Conservation (phyloP, 1,140 invertebrate species). For the Acromyrmex echinatior region DNA sequence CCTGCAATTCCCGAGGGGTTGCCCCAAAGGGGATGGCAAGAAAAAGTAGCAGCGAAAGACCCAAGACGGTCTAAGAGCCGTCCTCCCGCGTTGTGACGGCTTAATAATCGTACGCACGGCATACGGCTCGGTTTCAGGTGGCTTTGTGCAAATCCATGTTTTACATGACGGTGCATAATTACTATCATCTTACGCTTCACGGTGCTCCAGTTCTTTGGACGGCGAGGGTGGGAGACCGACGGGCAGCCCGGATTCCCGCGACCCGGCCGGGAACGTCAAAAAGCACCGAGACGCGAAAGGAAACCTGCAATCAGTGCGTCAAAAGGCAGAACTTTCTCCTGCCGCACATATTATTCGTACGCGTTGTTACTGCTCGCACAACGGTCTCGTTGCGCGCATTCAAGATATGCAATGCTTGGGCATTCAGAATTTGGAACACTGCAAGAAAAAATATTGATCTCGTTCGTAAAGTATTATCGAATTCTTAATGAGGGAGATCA, state of each 20-base stretch:
- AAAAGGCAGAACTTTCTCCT: conserved; percentile 77
- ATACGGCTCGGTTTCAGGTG: conserved; percentile 56
- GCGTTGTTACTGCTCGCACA: conserved; percentile 38
- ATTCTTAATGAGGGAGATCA: conserved; percentile 5
- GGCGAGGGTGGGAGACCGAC: conserved; percentile 64
- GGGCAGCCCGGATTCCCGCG: conserved; percentile 43
- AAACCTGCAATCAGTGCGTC: conserved; percentile 80
- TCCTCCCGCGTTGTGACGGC: conserved; percentile 72
- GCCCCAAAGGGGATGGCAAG: conserved; percentile 22
- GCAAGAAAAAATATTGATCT: conserved; percentile 25
- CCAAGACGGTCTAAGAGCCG: conserved; percentile 49
- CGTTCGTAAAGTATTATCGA: conserved; percentile 25
- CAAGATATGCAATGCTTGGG: background rate
- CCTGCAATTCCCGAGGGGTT: background rate
- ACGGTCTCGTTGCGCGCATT: conserved; percentile 29
- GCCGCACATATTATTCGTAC: conserved; percentile 39
- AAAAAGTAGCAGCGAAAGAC: conserved; percentile 47
- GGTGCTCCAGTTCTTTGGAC: conserved; percentile 79
- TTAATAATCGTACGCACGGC: conserved; percentile 76
- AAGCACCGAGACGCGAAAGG: conserved; percentile 70
- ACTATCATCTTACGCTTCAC: conserved; percentile 80
- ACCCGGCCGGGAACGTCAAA: conserved; percentile 59
- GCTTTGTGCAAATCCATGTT: conserved; percentile 76
- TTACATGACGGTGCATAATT: conserved; percentile 80
- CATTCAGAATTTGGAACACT: conserved; percentile 14